These are phyloP conservation scores for Dione juno DNA, from an alignment of 2,888 invertebrate species.

Conservation along the genomic window DNA sequence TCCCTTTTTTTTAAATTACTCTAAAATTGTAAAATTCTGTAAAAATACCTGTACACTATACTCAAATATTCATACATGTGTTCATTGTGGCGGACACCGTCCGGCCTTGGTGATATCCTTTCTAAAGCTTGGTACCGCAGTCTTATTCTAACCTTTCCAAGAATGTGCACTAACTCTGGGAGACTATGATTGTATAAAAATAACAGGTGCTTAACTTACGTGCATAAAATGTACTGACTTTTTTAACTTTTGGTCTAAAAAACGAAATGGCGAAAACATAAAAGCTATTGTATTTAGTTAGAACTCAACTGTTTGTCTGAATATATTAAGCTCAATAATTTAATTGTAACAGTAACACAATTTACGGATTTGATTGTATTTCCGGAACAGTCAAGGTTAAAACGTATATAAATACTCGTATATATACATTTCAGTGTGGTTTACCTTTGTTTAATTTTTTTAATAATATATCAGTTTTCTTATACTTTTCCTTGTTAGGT, in stretches of 20 bases:
- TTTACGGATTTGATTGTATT: slow-evolving; percentile 7
- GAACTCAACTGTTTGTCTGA: background rate
- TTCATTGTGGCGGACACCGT: slow-evolving; percentile 45
- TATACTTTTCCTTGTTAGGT: too few species aligned
- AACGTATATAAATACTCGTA: background rate
- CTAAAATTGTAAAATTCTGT: background rate
- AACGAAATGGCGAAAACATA: too few species aligned
- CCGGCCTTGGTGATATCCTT: slow-evolving; percentile 53
- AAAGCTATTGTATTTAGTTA: too few species aligned
- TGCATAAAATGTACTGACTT: background rate
- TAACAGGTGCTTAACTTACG: background rate
- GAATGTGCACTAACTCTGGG: slow-evolving; percentile 32
- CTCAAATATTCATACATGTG: slow-evolving; percentile 28
- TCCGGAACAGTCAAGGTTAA: slow-evolving; percentile 19
- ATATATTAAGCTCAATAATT: background rate
- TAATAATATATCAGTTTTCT: too few species aligned
- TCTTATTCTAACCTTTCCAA: slow-evolving; percentile 43
- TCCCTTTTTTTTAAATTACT: background rate
- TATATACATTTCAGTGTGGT: slow-evolving; percentile 1
- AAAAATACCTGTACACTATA: background rate
- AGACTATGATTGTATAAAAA: slow-evolving; percentile 18
- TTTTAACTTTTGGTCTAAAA: too few species aligned
- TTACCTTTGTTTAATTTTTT: background rate
- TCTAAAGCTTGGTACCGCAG: slow-evolving; percentile 49
- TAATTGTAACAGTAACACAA: background rate